Evolutionary conservation across 2,113 vertebrate genomes (phyloP).

Genomic region (Orycteropus afer): DNA sequence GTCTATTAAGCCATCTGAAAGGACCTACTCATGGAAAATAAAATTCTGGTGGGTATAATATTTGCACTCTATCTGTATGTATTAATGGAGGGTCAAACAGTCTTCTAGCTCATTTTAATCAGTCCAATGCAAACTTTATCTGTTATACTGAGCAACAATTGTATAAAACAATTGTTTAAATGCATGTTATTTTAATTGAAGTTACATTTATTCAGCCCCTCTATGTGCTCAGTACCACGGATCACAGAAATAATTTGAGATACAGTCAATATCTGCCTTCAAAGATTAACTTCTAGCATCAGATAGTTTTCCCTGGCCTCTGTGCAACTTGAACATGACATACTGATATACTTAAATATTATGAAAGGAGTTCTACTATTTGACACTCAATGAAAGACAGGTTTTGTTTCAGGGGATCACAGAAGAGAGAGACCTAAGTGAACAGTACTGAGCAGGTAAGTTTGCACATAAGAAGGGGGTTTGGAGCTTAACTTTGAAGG

Average conservation of each 20-base stretch:
- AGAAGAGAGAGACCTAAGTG: background rate
- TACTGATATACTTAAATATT: background rate
- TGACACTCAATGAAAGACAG: background rate
- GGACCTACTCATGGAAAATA: background rate
- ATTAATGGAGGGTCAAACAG: background rate
- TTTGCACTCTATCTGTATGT: background rate
- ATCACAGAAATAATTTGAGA: slow-evolving; percentile 37
- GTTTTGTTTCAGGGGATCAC: background rate
- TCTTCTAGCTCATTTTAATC: background rate
- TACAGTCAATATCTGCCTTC: background rate
- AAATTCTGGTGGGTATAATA: background rate
- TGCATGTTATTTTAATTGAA: slow-evolving; percentile 8
- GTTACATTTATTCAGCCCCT: slow-evolving; percentile 1
- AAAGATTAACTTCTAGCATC: background rate
- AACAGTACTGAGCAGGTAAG: background rate
- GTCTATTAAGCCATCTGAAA: background rate
- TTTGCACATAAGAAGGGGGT: background rate
- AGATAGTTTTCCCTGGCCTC: background rate
- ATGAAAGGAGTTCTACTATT: background rate
- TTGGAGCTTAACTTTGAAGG: background rate
- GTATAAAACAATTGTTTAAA: background rate
- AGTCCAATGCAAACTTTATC: background rate
- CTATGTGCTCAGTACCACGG: background rate
- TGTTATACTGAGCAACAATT: background rate
- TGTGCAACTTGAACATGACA: background rate